Percentiles rank a stretch among this genome's conserved stretches.
phyloP scores from a whole-genome alignment of 1,140 invertebrate species.

The Heliconius hewitsoni region DNA sequence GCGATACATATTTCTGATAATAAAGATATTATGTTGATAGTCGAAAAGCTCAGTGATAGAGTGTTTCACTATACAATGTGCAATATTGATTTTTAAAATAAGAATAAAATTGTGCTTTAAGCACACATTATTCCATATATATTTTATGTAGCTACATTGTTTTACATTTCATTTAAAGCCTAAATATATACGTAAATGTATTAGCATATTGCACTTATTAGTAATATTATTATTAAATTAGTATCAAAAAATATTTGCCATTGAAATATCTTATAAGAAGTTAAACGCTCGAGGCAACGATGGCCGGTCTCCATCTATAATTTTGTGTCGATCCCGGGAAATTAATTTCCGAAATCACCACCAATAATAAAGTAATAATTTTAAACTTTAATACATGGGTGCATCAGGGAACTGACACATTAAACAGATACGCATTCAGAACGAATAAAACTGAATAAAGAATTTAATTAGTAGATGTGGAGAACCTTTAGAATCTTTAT shows the following conservation, averaged over 20 bases:
- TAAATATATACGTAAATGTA: neutral
- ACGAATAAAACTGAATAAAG: neutral
- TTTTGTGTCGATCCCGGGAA: conserved; percentile 72
- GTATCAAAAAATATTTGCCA: neutral
- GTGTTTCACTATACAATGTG: neutral
- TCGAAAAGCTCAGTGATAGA: conserved; percentile 25
- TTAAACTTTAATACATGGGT: conserved; percentile 58
- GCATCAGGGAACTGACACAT: conserved; percentile 51
- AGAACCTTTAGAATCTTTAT: neutral
- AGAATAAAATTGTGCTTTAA: too few relatives aligned
- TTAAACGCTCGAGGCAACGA: conserved; percentile 32
- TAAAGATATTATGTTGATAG: conserved; percentile 41
- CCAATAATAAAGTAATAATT: conserved; percentile 79
- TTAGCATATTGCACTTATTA: neutral
- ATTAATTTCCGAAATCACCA: conserved; percentile 76
- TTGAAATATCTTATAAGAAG: conserved; percentile 24
- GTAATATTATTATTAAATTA: neutral
- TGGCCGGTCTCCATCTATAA: conserved; percentile 52
- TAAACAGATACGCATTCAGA: conserved; percentile 45
- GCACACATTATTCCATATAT: too few relatives aligned
- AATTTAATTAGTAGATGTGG: neutral
- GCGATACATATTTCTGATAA: conserved; percentile 36
- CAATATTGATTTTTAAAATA: conserved; percentile 4
- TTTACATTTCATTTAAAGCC: neutral
- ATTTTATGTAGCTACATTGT: too few relatives aligned